Conservation (phyloP, 2,113 vertebrate species). For the Syngnathus typhle region DNA sequence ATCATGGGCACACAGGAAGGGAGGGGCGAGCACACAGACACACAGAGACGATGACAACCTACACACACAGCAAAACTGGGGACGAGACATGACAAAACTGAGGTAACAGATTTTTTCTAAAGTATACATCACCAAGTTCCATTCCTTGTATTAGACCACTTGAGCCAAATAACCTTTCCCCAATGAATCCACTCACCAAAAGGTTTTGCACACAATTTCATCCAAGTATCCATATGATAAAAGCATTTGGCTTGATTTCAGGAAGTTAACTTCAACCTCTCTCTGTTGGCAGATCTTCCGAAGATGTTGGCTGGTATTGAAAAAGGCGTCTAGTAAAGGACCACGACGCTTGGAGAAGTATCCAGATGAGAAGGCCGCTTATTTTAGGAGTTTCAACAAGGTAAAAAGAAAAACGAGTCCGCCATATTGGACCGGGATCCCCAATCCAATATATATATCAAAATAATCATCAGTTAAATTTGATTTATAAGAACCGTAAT, state of each 20-base stretch:
- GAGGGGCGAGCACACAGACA: no score
- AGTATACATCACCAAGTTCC: no score
- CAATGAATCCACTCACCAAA: not conserved
- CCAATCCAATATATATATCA: not conserved
- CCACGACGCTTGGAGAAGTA: conserved; percentile 95
- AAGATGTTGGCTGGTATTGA: conserved; percentile 96
- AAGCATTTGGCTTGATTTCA: not conserved
- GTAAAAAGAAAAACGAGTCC: conserved; percentile 55
- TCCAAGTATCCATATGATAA: not conserved
- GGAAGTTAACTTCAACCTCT: conserved; percentile 1
- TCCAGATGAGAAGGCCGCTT: conserved; percentile 97
- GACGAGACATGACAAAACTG: no score
- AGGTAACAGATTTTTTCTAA: no score
- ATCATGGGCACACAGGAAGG: no score
- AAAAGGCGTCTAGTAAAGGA: conserved; percentile 98
- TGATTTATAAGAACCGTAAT: not conserved
- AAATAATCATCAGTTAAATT: not conserved
- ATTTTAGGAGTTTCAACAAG: conserved; percentile 98
- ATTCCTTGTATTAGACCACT: not conserved
- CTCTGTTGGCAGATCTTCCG: conserved; percentile 88
- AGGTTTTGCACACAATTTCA: not conserved
- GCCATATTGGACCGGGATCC: not conserved
- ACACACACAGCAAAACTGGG: no score
- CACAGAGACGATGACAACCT: no score
- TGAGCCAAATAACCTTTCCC: not conserved